Percentiles rank a stretch among this genome's conserved stretches.
Conservation (phyloP, 2,113 vertebrate species). For the Pseudorasbora parva region DNA sequence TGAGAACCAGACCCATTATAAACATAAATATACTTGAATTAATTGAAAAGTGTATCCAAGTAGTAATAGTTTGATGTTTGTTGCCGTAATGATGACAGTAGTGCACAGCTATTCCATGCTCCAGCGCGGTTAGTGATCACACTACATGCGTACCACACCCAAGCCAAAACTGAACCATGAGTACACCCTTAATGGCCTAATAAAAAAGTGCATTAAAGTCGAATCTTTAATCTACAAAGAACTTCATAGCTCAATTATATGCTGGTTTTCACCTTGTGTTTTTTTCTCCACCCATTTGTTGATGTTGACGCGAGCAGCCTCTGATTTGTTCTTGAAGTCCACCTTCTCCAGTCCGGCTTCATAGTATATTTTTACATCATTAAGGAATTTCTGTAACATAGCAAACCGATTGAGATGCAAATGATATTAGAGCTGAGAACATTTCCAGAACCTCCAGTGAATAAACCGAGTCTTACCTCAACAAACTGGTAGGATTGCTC, state of each 20-base stretch:
- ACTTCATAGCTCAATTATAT: neutral
- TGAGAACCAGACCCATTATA: too few species aligned
- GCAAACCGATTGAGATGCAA: neutral
- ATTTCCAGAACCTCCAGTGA: neutral
- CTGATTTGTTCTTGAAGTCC: slow-evolving; percentile 63
- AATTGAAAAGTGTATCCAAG: too few species aligned
- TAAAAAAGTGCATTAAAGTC: neutral
- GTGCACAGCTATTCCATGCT: too few species aligned
- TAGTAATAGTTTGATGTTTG: too few species aligned
- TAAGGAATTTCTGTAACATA: slow-evolving; percentile 67
- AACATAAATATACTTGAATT: too few species aligned
- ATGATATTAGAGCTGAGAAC: neutral
- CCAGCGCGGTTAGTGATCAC: too few species aligned
- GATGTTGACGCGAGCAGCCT: slow-evolving; percentile 71
- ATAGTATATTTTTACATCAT: slow-evolving; percentile 67
- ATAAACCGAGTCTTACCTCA: slow-evolving; percentile 68
- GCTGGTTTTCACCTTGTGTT: slow-evolving; percentile 69
- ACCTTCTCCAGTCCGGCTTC: slow-evolving; percentile 72
- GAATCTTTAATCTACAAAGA: neutral
- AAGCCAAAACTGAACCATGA: too few species aligned
- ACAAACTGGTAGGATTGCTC: slow-evolving; percentile 85
- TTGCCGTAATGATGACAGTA: too few species aligned
- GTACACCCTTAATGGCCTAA: too few species aligned
- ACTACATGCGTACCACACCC: too few species aligned
- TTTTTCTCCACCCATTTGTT: slow-evolving; percentile 77